Conservation (phyloP, 2,113 vertebrate genomes). For the Pogonocichla stellata region DNA sequence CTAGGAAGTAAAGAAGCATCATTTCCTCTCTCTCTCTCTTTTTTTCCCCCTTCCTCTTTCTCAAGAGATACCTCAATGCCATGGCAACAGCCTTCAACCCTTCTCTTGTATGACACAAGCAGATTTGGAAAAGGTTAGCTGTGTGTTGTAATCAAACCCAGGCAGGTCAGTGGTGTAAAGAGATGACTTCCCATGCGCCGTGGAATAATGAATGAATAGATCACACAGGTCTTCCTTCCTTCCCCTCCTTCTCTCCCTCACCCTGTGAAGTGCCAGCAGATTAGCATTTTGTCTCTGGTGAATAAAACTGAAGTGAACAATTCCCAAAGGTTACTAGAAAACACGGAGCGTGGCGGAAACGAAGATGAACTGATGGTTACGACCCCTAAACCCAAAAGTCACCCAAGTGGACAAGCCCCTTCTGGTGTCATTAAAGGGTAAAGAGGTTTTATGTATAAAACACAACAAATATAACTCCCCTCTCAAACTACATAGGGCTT, state of each 20-base stretch:
- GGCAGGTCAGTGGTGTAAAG: conserved; percentile 64
- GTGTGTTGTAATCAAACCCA: conserved; percentile 66
- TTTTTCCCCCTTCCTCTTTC: not conserved
- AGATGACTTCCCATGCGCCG: conserved; percentile 42
- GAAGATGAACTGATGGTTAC: not conserved
- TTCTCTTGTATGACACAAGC: conserved; percentile 65
- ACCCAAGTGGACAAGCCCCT: not conserved
- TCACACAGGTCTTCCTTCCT: not conserved
- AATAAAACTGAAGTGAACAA: not conserved
- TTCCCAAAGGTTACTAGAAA: conserved; percentile 17
- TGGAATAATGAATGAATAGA: conserved; percentile 59
- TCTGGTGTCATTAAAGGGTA: not conserved
- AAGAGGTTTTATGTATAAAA: not conserved
- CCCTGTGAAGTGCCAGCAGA: not conserved
- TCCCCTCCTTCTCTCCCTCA: not conserved
- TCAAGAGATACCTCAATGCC: conserved; percentile 66
- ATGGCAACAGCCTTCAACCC: conserved; percentile 75
- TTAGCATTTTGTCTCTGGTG: conserved; percentile 30
- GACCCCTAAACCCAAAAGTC: not conserved
- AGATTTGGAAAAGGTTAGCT: conserved; percentile 67
- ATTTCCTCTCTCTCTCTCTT: conserved; percentile 14
- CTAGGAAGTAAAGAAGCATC: conserved; percentile 65
- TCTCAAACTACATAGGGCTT: not conserved
- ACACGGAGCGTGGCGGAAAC: fast-evolving
- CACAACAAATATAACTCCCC: not conserved